These are phyloP conservation scores for Drosophila nigromelanica DNA, from an alignment of 1,140 invertebrate species.

Conservation along the genomic window DNA sequence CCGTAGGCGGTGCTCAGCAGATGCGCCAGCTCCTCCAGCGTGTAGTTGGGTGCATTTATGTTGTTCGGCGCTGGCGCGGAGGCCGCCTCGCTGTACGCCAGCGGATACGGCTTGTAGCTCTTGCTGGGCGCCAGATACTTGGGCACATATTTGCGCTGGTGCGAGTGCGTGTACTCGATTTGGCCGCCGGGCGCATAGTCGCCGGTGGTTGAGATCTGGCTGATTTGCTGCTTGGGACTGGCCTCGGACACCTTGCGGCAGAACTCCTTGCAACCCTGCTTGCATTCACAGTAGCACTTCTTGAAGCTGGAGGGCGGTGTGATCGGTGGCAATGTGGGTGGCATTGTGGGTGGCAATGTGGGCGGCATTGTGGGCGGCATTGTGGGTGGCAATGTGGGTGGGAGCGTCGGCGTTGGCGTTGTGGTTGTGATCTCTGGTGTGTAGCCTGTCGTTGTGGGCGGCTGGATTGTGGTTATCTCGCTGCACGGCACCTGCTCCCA, in stretches of 20 bases:
- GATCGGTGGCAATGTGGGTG: not conserved
- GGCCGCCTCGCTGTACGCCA: conserved; percentile 44
- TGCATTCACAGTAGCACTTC: conserved; percentile 79
- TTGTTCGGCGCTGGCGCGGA: conserved; percentile 36
- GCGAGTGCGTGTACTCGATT: conserved; percentile 64
- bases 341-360: not conserved
- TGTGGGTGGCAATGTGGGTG: not conserved
- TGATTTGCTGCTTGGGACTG: conserved; percentile 60
- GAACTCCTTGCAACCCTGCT: conserved; percentile 78
- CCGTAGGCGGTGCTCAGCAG: conserved; percentile 67
- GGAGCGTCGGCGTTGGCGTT: not conserved
- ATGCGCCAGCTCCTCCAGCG: conserved; percentile 66
- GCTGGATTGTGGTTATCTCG: conserved; percentile 50
- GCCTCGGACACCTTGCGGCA: conserved; percentile 68
- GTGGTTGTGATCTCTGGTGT: conserved; percentile 1
- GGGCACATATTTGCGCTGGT: conserved; percentile 59
- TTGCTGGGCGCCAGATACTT: conserved; percentile 45
- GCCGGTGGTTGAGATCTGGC: conserved; percentile 65
- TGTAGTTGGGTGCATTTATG: conserved; percentile 67
- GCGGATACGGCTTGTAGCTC: conserved; percentile 55
- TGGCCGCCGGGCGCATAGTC: conserved; percentile 62
- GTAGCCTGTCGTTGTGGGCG: conserved; percentile 1
- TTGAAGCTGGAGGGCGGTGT: conserved; percentile 34
- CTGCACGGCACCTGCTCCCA: conserved; percentile 80
- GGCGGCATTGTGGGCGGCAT: not conserved